Evolutionary conservation across 2,113 vertebrate genomes (phyloP).

Genomic region (Daphoenositta chrysoptera): DNA sequence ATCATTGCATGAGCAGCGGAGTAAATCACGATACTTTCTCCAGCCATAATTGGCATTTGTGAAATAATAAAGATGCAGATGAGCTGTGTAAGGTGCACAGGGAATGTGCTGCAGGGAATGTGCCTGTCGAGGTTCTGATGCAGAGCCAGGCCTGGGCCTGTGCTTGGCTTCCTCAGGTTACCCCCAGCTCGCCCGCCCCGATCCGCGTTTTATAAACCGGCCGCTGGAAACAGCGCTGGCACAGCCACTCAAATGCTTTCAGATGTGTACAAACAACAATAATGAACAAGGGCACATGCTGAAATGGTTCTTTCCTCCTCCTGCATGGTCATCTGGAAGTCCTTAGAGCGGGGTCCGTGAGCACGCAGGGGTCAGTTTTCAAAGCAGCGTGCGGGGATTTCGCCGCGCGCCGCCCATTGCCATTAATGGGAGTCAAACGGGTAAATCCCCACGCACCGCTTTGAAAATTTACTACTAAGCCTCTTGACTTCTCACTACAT

Average conservation of each 20-base stretch:
- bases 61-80: neutral
- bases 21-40: accelerated
- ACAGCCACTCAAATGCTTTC: conserved; percentile 35
- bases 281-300: conserved; percentile 30
- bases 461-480: conserved; percentile 70
- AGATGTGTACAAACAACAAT: conserved; percentile 57
- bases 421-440: conserved; percentile 68
- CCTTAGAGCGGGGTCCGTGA: conserved; percentile 57
- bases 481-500: conserved; percentile 71
- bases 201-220: neutral
- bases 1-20: accelerated
- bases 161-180: accelerated
- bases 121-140: neutral
- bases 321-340: conserved; percentile 57
- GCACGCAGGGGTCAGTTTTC: conserved; percentile 60
- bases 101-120: neutral
- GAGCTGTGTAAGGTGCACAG: neutral
- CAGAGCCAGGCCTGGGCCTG: neutral
- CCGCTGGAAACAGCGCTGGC: neutral
- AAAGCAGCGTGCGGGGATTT: conserved; percentile 42
- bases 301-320: conserved; percentile 23
- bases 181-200: neutral
- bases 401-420: conserved; percentile 53
- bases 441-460: conserved; percentile 65
- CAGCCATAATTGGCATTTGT: neutral